Percentiles rank a stretch among this genome's conserved stretches.
Conservation (phyloP, 64 coral and sea anemone species). For the Porites lutea region DNA sequence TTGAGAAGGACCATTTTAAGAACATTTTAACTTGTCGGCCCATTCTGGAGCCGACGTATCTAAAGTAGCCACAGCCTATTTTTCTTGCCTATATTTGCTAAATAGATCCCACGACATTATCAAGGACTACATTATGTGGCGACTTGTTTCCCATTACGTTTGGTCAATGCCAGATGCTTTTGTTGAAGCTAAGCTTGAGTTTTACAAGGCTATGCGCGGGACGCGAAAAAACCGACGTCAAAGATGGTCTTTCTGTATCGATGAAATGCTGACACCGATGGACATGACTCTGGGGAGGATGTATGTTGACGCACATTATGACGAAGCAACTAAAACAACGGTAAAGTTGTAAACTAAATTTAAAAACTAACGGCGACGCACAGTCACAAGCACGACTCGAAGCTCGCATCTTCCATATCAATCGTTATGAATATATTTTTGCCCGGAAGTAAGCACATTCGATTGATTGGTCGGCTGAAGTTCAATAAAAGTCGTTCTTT, state of each 20-base stretch:
- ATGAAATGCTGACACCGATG: constrained; percentile 8
- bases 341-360: not conserved
- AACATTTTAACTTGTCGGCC: too few relatives aligned
- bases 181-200: constrained; percentile 17
- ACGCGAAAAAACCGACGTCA: not conserved
- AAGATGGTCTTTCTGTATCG: constrained; percentile 33
- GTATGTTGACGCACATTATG: constrained; percentile 49
- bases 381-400: too few relatives aligned
- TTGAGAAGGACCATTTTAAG: too few relatives aligned
- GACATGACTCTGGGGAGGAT: constrained; percentile 55
- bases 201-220: not conserved
- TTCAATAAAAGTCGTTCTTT: too few relatives aligned
- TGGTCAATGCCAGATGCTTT: constrained; percentile 3
- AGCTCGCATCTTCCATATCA: too few relatives aligned
- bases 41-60: too few relatives aligned
- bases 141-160: constrained; percentile 32
- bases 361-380: too few relatives aligned
- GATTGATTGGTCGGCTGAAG: too few relatives aligned
- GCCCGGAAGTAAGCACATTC: too few relatives aligned
- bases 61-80: too few relatives aligned
- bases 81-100: too few relatives aligned
- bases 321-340: constrained; percentile 27
- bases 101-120: not conserved
- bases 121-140: constrained; percentile 69
- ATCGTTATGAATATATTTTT: too few relatives aligned